Evolutionary conservation across 2,888 invertebrate genomes (phyloP).

Genomic region (Gymnosoma rotundatum): DNA sequence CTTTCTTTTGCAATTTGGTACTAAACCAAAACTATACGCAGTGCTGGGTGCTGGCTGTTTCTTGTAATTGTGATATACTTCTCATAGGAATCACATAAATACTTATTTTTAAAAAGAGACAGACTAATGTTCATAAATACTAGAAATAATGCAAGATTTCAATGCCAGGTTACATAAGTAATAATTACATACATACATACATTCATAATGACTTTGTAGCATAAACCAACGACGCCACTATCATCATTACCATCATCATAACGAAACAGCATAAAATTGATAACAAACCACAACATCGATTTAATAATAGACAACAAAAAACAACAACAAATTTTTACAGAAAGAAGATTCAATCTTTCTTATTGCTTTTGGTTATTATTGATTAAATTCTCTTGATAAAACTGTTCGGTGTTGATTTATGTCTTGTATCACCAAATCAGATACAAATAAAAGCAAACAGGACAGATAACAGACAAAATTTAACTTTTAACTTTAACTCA

Average conservation of each 20-base stretch:
- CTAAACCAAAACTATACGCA: neutral
- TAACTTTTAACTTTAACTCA: slow-evolving; percentile 13
- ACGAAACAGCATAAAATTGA: slow-evolving; percentile 7
- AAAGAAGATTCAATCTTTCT: slow-evolving; percentile 20
- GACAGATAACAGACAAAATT: slow-evolving; percentile 16
- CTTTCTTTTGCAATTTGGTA: neutral
- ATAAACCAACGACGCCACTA: slow-evolving; percentile 14
- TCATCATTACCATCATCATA: slow-evolving; percentile 12
- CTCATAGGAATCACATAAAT: neutral
- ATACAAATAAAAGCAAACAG: slow-evolving; percentile 13
- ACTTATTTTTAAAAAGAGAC: neutral
- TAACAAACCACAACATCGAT: slow-evolving; percentile 19
- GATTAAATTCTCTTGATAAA: slow-evolving; percentile 41
- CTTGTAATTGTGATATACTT: slow-evolving; percentile 1
- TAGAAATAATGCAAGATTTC: neutral
- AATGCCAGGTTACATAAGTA: neutral
- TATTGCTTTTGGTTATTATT: slow-evolving; percentile 21
- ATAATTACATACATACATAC: neutral
- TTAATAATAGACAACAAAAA: slow-evolving; percentile 14
- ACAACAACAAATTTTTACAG: neutral
- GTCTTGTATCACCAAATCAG: slow-evolving; percentile 17
- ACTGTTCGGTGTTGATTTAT: slow-evolving; percentile 49
- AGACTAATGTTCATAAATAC: neutral
- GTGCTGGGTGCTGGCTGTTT: neutral
- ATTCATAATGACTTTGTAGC: slow-evolving; percentile 19